Base-by-base conservation (phyloP, 2,888 invertebrate species). In the Habrosyne pyritoides region DNA sequence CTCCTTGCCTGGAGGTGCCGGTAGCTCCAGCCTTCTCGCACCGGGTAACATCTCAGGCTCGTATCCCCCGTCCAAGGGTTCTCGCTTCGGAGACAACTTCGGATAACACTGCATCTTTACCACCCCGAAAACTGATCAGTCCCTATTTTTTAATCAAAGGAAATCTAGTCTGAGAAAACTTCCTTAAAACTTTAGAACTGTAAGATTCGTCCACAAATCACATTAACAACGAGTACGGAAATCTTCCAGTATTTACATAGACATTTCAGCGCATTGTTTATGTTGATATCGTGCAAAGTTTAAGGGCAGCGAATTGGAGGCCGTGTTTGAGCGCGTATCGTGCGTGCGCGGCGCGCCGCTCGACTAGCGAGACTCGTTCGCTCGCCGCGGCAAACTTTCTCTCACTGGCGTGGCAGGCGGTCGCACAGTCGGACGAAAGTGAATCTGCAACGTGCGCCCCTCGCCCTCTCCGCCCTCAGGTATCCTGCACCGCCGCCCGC, bases 311-410 rank as follows among this genome's bases (percentile, higher is more conserved):
- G 60, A 64, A 68, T 75, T 74, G 74, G 75, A 64, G 71, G 68
- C 75, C 69, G 76, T 71, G 71, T 76, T 68, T 63, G 72, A 73
- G 76, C 83, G 86, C 83, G 85, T 81, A 73, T 74, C 77, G 79
- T 81, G 83, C 87, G 86, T 85, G 85, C 81, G 81, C 79, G 88
- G 80, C 86, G 81, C 84, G 85, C 85, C 86, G 87, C 89, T 84
- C 81, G 78, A 81, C 81, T 78, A 85, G 89, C 90, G 90, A 83
- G 86, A 90, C 84, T 89, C 89, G 92, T 92, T 90, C 91, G 90
- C 87, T 88, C 92, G 84, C 83, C 86, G 86, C 93, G 91, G 83
- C 87, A 86, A 89, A 92, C 93, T 93, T 93, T 93, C 93, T 92
- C 93, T 90, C 85, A 93, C 93, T 93, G 93, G 89, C 90, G 86